These are phyloP conservation scores for Opisthograptis luteolata DNA, from an alignment of 2,888 invertebrate genomes.

Conservation along the genomic window DNA sequence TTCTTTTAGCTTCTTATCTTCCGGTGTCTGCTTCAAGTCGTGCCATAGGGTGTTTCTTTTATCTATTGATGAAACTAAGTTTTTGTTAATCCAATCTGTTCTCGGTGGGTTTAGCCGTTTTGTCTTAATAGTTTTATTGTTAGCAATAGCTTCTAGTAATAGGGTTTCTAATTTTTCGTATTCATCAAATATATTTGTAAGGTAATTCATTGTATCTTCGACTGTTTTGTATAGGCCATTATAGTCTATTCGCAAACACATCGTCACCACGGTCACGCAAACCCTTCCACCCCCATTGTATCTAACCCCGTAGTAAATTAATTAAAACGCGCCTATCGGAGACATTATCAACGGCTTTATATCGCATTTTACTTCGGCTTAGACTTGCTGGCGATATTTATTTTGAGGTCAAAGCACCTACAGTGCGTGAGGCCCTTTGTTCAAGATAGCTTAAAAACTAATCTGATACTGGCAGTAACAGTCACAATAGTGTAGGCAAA, in stretches of 20 bases:
- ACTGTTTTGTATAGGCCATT: too few species aligned
- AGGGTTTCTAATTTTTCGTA: too few species aligned
- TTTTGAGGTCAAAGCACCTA: background rate
- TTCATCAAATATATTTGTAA: too few species aligned
- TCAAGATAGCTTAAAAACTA: background rate
- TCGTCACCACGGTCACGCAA: constrained; percentile 31
- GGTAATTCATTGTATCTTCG: too few species aligned
- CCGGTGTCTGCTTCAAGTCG: too few species aligned
- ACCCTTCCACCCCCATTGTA: constrained; percentile 17
- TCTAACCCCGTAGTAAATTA: constrained; percentile 36
- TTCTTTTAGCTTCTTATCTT: too few species aligned
- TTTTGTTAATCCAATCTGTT: too few species aligned
- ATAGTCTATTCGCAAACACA: constrained; percentile 12
- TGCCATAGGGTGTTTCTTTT: too few species aligned
- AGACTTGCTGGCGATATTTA: constrained; percentile 15
- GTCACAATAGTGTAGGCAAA: background rate
- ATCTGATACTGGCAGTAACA: background rate
- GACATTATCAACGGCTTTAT: constrained; percentile 28
- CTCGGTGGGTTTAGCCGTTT: too few species aligned
- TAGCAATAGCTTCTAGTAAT: too few species aligned
- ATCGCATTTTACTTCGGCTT: constrained; percentile 25
- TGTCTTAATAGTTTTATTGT: too few species aligned
- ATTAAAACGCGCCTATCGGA: constrained; percentile 36
- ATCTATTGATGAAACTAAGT: too few species aligned
- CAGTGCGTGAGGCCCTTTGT: background rate